phyloP scores from a whole-genome alignment of 2,888 invertebrate species.

The Eustalomyia histrio region DNA sequence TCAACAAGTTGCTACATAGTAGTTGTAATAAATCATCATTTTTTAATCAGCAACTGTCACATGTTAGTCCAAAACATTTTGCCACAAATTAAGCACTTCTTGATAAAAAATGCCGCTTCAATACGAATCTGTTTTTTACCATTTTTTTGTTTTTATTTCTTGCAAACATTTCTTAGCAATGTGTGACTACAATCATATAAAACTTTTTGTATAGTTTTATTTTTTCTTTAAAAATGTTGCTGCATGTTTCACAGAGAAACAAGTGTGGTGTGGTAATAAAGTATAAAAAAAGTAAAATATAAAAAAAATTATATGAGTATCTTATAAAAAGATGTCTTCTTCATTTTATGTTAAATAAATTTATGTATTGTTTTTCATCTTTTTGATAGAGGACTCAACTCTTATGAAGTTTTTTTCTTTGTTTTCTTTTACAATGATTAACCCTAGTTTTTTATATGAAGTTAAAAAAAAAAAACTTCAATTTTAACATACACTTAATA shows the following conservation, averaged over 20 bases:
- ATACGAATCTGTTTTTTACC: background rate
- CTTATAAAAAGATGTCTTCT: slow-evolving; percentile 38
- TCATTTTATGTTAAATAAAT: slow-evolving; percentile 54
- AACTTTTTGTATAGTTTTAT: background rate
- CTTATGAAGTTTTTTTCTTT: background rate
- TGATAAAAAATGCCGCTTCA: slow-evolving; percentile 54
- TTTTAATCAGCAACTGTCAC: slow-evolving; percentile 66
- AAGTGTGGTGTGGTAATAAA: slow-evolving; percentile 41
- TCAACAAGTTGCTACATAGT: slow-evolving; percentile 58
- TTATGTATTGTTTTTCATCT: slow-evolving; percentile 49
- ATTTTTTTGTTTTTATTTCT: background rate
- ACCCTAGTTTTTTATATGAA: slow-evolving; percentile 39
- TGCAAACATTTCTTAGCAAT: slow-evolving; percentile 28
- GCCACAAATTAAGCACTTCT: slow-evolving; percentile 66
- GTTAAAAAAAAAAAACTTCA: slow-evolving; percentile 30
- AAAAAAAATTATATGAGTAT: slow-evolving; percentile 23
- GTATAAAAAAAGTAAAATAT: background rate
- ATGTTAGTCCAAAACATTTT: slow-evolving; percentile 66
- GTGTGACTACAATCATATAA: slow-evolving; percentile 33
- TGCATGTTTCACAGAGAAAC: slow-evolving; percentile 35
- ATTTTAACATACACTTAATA: slow-evolving; percentile 44
- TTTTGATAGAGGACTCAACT: slow-evolving; percentile 40
- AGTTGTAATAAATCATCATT: slow-evolving; percentile 65
- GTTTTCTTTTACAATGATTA: slow-evolving; percentile 44
- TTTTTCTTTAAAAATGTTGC: background rate